Percentiles rank a stretch among this genome's conserved stretches.
phyloP scores from a whole-genome alignment of 1,140 invertebrate genomes.

The Lordiphosa clarofinis region DNA sequence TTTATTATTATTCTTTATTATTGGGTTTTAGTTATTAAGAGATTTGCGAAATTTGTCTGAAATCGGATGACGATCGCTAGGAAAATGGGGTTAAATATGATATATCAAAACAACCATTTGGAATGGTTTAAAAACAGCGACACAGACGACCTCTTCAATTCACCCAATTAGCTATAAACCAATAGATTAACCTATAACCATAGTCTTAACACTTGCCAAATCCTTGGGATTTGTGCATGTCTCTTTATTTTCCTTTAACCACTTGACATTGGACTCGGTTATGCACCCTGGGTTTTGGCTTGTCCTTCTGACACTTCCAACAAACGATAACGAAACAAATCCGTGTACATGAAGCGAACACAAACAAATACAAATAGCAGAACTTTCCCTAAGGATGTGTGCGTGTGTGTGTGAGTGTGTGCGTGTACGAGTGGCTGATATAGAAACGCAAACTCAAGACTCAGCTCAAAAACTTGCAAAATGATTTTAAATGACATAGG shows the following conservation, averaged over 20 bases:
- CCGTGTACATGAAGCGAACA: conserved; percentile 41
- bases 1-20: no score
- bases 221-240: conserved; percentile 4
- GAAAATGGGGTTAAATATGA: no score
- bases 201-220: conserved; percentile 4
- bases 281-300: background rate
- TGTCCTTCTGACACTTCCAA: conserved; percentile 27
- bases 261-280: conserved; percentile 9
- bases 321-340: conserved; percentile 57
- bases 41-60: no score
- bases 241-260: background rate
- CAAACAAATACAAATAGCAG: conserved; percentile 18
- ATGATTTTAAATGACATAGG: conserved; percentile 64
- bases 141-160: no score
- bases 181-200: no score
- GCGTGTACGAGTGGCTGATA: background rate
- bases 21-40: no score
- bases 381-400: conserved; percentile 6
- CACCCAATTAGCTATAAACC: no score
- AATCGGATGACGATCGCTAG: no score
- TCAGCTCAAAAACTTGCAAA: conserved; percentile 59
- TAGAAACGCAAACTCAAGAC: conserved; percentile 31
- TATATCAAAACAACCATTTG: no score
- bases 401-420: conserved; percentile 3
- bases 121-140: no score